phyloP scores from a whole-genome alignment of 2,888 invertebrate species.

The Choristoneura rosaceana region DNA sequence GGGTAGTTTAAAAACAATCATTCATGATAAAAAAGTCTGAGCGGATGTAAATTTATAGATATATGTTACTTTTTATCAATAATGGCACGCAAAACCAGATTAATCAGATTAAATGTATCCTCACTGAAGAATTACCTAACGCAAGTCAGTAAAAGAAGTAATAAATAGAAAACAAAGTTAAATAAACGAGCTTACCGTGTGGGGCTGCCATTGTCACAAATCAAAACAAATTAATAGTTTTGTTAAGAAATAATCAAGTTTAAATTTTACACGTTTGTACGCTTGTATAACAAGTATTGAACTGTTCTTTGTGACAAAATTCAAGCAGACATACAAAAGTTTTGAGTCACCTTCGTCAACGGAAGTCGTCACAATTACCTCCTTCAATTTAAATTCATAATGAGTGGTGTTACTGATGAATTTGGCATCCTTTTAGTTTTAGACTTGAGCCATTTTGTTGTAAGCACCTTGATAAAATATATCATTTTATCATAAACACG shows the following conservation, averaged over 20 bases:
- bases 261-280: background rate
- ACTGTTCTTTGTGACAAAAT: background rate
- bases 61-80: background rate
- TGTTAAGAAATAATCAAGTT: background rate
- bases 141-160: background rate
- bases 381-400: background rate
- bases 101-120: background rate
- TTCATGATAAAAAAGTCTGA: background rate
- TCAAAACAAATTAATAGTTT: background rate
- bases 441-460: constrained; percentile 10
- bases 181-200: background rate
- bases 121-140: background rate
- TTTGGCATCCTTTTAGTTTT: background rate
- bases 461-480: background rate
- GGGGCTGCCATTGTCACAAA: background rate
- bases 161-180: background rate
- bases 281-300: background rate
- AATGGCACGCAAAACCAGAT: background rate
- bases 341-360: background rate
- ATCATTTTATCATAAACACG: constrained; percentile 8
- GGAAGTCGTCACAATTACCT: background rate
- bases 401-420: background rate
- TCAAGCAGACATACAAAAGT: background rate
- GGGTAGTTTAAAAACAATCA: background rate
- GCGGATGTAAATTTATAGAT: background rate